Percentiles rank a stretch among this genome's conserved stretches.
phyloP scores from a whole-genome alignment of 2,888 invertebrate species.

The Litoditis marina region DNA sequence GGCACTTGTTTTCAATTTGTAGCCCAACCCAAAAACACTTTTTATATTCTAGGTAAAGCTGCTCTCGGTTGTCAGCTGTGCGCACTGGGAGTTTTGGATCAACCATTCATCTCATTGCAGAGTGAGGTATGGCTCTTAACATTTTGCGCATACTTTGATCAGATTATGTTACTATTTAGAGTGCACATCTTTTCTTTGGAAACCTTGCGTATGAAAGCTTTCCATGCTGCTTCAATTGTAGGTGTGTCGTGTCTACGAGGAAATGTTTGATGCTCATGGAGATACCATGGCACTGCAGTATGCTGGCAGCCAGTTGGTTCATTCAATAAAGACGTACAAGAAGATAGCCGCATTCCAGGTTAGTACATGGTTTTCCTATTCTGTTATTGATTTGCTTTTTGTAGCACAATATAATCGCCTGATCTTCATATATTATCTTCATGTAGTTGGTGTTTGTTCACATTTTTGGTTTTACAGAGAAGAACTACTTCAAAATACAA shows the following conservation, averaged over 20 bases:
- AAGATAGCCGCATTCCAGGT: conserved; percentile 63
- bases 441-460: too few species aligned
- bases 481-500: too few species aligned
- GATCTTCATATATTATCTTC: too few species aligned
- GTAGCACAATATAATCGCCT: too few species aligned
- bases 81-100: conserved; percentile 80
- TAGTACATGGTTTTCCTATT: too few species aligned
- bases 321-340: conserved; percentile 75
- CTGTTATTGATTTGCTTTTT: too few species aligned
- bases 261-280: conserved; percentile 94
- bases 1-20: too few species aligned
- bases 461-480: too few species aligned
- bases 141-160: neutral
- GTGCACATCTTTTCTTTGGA: too few species aligned
- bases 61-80: conserved; percentile 72
- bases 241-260: conserved; percentile 71
- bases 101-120: conserved; percentile 80
- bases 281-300: conserved; percentile 94
- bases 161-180: too few species aligned
- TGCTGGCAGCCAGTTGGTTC: conserved; percentile 95
- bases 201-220: too few species aligned
- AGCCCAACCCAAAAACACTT: too few species aligned
- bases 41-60: conserved; percentile 53
- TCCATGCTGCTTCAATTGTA: conserved; percentile 6
- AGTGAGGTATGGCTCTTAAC: conserved; percentile 76